A percentile compares a stretch with the other conserved stretches of the same genome.
Conservation (phyloP, 2,797 vertebrate species). For the Hypotaenidia okinawae region DNA sequence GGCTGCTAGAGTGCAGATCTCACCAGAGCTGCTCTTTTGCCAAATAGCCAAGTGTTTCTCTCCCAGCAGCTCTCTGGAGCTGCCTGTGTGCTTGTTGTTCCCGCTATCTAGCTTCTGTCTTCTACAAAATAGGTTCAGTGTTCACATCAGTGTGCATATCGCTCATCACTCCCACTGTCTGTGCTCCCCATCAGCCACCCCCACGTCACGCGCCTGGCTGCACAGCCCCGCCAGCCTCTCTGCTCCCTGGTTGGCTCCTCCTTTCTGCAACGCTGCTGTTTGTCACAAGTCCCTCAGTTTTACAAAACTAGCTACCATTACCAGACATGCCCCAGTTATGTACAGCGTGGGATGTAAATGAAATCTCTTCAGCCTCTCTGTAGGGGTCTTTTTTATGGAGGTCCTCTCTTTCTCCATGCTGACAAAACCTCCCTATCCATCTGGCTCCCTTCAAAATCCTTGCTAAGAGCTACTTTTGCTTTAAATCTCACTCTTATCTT, state of each 20-base stretch:
- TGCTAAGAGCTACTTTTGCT: background rate
- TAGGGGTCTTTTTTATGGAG: background rate
- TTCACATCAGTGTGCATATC: background rate
- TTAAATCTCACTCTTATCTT: background rate
- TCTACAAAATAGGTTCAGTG: background rate
- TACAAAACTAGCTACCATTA: background rate
- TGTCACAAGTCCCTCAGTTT: background rate
- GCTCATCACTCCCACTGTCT: background rate
- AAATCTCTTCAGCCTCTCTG: background rate
- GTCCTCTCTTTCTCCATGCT: background rate
- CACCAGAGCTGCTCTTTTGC: background rate
- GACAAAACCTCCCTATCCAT: background rate
- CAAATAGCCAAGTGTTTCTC: background rate
- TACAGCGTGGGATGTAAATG: background rate
- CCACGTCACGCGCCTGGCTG: accelerated
- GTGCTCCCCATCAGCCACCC: background rate
- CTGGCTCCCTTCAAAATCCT: background rate
- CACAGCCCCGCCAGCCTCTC: background rate
- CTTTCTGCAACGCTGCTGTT: background rate
- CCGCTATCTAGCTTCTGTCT: background rate
- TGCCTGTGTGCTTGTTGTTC: background rate
- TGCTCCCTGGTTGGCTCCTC: background rate
- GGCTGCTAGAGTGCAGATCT: background rate
- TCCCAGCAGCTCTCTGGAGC: background rate
- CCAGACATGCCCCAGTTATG: accelerated